Evolutionary conservation across 2,113 vertebrate genomes (phyloP).

Genomic region (Hydropotes inermis): DNA sequence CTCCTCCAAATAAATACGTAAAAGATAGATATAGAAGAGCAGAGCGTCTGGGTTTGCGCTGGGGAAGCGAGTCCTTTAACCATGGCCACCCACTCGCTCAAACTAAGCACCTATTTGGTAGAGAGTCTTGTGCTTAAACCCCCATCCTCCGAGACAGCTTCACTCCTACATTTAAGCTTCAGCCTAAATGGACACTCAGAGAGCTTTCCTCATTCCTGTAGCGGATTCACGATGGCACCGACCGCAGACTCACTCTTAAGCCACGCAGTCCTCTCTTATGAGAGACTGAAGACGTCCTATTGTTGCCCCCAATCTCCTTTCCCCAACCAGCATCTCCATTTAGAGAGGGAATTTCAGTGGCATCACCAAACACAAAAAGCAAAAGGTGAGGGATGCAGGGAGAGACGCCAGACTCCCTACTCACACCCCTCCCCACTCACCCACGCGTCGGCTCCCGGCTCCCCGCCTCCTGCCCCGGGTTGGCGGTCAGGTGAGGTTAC

Average conservation of each 20-base stretch:
- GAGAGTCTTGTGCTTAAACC: not conserved
- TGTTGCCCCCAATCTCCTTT: not conserved
- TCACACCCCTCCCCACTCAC: not conserved
- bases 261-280: not conserved
- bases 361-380: not conserved
- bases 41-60: not conserved
- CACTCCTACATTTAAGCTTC: not conserved
- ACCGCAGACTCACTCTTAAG: not conserved
- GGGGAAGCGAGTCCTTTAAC: not conserved
- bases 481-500: conserved; percentile 65
- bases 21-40: not conserved
- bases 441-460: not conserved
- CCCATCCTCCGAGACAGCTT: not conserved
- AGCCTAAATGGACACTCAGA: not conserved
- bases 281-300: not conserved
- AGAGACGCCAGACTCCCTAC: not conserved
- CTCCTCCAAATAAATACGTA: not conserved
- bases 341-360: not conserved
- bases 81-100: not conserved
- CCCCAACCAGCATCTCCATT: not conserved
- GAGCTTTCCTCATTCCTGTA: not conserved
- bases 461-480: not conserved
- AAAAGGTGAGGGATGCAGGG: not conserved
- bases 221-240: not conserved
- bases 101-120: not conserved